Evolutionary conservation across 2,888 invertebrate genomes (phyloP).

Genomic region (Steinernema carpocapsae): DNA sequence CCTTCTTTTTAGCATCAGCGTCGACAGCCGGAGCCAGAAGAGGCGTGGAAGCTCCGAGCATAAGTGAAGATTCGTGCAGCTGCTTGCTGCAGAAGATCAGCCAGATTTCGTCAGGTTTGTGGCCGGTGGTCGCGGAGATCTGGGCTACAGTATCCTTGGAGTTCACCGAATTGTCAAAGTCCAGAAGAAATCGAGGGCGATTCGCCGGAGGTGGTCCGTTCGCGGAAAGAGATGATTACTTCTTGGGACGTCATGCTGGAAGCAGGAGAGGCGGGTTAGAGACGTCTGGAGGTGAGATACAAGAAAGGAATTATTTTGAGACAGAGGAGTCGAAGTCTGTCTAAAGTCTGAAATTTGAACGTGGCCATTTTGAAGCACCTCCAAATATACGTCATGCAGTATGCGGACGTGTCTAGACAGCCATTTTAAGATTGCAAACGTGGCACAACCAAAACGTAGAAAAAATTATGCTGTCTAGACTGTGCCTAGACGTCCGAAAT

Average conservation of each 20-base stretch:
- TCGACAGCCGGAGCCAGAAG: neutral
- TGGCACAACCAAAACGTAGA: no score
- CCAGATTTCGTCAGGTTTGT: neutral
- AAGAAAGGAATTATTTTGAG: no score
- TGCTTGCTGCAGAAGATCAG: conserved; percentile 28
- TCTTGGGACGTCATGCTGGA: neutral
- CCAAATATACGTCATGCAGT: no score
- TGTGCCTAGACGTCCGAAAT: no score
- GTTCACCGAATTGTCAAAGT: neutral
- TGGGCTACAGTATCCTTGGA: conserved; percentile 31
- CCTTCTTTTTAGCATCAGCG: conserved; percentile 17
- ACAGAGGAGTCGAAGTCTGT: no score
- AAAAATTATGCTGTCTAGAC: no score
- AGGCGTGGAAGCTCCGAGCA: conserved; percentile 6
- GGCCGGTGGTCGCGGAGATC: conserved; percentile 12
- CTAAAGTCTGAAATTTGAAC: no score
- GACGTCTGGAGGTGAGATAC: no score
- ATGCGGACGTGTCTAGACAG: no score
- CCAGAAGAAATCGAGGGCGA: neutral
- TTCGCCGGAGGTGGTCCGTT: neutral
- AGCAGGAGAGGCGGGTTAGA: no score
- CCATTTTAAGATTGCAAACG: no score
- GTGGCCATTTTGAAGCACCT: no score
- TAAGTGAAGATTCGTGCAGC: conserved; percentile 13
- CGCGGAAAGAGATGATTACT: neutral